phyloP scores from a whole-genome alignment of 1,140 invertebrate genomes.

The Sesamia nonagrioides region DNA sequence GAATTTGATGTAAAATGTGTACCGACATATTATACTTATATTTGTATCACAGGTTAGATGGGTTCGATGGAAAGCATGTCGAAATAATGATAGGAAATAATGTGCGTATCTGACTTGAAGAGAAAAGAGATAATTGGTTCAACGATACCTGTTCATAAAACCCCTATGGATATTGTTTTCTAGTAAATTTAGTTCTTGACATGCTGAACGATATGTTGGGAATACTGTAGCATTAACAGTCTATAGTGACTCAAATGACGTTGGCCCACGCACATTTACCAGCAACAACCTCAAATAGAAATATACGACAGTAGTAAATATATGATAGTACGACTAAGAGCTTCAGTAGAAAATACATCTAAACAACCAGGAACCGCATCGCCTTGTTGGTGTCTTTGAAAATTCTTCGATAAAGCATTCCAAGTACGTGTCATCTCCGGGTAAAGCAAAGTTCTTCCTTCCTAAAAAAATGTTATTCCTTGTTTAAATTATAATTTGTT shows the following conservation, averaged over 20 bases:
- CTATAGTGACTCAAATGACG: conserved; percentile 54
- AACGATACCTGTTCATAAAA: conserved; percentile 63
- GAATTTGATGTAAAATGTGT: conserved; percentile 58
- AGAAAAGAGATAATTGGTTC: conserved; percentile 70
- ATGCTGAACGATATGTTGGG: conserved; percentile 68
- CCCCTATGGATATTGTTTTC: conserved; percentile 72
- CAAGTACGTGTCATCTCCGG: too few relatives aligned
- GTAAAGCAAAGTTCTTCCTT: too few relatives aligned
- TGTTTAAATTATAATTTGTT: too few relatives aligned
- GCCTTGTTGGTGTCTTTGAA: too few relatives aligned
- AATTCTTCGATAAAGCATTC: too few relatives aligned
- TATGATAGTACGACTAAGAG: too few relatives aligned
- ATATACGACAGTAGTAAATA: too few relatives aligned
- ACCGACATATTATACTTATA: conserved; percentile 76
- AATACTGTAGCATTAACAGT: conserved; percentile 49
- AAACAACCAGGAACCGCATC: too few relatives aligned
- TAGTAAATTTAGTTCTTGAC: conserved; percentile 70
- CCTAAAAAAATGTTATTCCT: too few relatives aligned
- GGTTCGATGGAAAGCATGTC: conserved; percentile 73
- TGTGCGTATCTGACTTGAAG: conserved; percentile 76
- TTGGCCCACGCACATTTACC: conserved; percentile 42
- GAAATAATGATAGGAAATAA: conserved; percentile 76
- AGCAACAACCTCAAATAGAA: conserved; percentile 47
- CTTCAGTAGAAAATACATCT: too few relatives aligned
- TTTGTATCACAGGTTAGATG: conserved; percentile 63